phyloP scores from a whole-genome alignment of 1,140 invertebrate species.

The Caerostris darwini region DNA sequence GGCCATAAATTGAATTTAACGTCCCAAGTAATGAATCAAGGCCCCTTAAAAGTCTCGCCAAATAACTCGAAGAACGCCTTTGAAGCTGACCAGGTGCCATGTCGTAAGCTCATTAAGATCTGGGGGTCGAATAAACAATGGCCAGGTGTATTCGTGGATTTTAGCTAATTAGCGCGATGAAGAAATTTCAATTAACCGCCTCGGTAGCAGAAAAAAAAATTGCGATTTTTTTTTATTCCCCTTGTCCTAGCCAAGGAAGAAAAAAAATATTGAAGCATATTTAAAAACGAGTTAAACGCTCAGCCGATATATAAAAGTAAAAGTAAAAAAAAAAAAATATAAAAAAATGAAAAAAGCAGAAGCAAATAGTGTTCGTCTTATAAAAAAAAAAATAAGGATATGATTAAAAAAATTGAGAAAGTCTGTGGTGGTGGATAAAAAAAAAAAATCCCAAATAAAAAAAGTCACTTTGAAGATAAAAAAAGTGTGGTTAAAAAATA shows the following conservation, averaged over 20 bases:
- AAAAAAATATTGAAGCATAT: background rate
- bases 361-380: background rate
- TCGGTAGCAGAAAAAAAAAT: background rate
- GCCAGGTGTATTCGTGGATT: slow-evolving; percentile 25
- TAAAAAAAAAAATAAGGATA: background rate
- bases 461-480: slow-evolving; percentile 12
- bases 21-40: background rate
- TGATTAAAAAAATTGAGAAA: background rate
- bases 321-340: background rate
- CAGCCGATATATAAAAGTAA: background rate
- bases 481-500: background rate
- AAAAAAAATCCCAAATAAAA: slow-evolving; percentile 42
- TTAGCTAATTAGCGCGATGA: slow-evolving; percentile 4
- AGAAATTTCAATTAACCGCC: slow-evolving; percentile 43
- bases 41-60: background rate
- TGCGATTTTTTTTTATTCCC: background rate
- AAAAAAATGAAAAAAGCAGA: background rate
- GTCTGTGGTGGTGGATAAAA: slow-evolving; percentile 39
- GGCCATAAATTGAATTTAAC: background rate
- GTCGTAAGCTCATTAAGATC: slow-evolving; percentile 33
- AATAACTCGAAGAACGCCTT: background rate
- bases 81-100: slow-evolving; percentile 2
- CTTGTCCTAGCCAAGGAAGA: too few relatives aligned
- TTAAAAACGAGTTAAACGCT: slow-evolving; percentile 33
- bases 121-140: slow-evolving; percentile 8